phyloP scores from a whole-genome alignment of 2,888 invertebrate species.

The Marronus borbonicus region DNA sequence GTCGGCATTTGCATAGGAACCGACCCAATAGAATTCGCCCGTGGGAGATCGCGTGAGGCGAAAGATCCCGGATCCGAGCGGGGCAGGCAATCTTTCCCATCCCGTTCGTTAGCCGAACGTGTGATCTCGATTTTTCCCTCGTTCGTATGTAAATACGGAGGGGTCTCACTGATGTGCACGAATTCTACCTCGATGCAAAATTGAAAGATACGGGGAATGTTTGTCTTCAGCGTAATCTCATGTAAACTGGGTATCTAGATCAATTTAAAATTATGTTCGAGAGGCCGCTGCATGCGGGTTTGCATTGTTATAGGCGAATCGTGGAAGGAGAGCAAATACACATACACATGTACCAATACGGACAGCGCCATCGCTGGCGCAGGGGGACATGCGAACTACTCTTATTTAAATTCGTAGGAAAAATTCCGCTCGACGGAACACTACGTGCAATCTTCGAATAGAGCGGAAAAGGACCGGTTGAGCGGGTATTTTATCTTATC shows the following conservation, averaged over 20 bases:
- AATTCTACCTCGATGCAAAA: slow-evolving; percentile 41
- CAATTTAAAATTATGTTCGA: slow-evolving; percentile 51
- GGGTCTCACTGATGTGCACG: slow-evolving; percentile 29
- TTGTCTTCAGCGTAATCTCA: slow-evolving; percentile 48
- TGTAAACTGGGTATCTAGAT: slow-evolving; percentile 48
- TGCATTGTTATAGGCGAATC: slow-evolving; percentile 43
- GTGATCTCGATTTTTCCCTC: slow-evolving; percentile 39
- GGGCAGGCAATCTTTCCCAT: slow-evolving; percentile 13
- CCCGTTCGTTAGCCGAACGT: slow-evolving; percentile 41
- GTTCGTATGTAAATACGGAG: slow-evolving; percentile 42
- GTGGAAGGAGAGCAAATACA: slow-evolving; percentile 22
- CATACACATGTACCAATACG: not conserved
- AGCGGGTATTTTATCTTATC: slow-evolving; percentile 10
- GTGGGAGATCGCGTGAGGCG: not conserved
- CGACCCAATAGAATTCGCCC: slow-evolving; percentile 19
- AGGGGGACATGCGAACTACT: slow-evolving; percentile 16
- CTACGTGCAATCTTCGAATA: slow-evolving; percentile 25
- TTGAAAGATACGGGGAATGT: slow-evolving; percentile 49
- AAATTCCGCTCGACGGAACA: slow-evolving; percentile 10
- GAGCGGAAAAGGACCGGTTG: slow-evolving; percentile 5
- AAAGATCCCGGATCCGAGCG: not conserved
- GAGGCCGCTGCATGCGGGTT: slow-evolving; percentile 47
- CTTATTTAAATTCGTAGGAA: slow-evolving; percentile 39
- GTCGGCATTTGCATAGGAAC: no score
- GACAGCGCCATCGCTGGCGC: no score